Evolutionary conservation across 2,797 vertebrate genomes (phyloP).

Genomic region (Cynopterus sphinx): DNA sequence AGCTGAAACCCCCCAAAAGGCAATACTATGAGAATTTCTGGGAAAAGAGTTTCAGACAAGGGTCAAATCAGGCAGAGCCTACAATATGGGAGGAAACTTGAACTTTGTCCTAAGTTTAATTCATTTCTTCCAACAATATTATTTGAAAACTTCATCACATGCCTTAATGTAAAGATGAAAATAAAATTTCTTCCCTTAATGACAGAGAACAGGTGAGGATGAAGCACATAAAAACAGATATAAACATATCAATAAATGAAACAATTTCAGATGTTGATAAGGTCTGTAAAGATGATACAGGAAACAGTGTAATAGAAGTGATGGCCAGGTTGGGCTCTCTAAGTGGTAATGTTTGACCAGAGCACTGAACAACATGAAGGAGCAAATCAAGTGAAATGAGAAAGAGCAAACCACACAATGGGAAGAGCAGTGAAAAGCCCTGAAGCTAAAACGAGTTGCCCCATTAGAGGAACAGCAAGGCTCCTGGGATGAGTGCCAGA

Average conservation of each 20-base stretch:
- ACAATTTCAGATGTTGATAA: not conserved
- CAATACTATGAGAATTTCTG: not conserved
- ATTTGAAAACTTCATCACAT: not conserved
- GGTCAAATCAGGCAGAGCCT: not conserved
- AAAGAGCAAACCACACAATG: not conserved
- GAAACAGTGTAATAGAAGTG: not conserved
- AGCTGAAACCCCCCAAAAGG: not conserved
- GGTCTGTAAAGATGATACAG: not conserved
- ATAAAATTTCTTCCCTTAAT: not conserved
- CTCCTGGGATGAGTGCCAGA: rapidly evolving
- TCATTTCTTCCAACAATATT: not conserved
- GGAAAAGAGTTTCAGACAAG: not conserved
- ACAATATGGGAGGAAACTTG: not conserved
- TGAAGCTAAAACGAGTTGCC: not conserved
- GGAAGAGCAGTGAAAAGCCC: not conserved
- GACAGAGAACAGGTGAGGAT: not conserved
- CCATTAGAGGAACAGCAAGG: not conserved
- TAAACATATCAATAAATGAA: not conserved
- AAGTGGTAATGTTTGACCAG: not conserved
- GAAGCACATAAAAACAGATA: not conserved
- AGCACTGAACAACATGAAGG: not conserved
- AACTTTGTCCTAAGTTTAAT: not conserved
- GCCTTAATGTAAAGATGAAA: not conserved
- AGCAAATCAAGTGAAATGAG: not conserved
- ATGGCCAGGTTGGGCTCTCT: not conserved